Evolutionary conservation across 2,113 vertebrate genomes (phyloP), one percentile per base, ranked within the genome.

Genomic region (Ahaetulla prasina): DNA sequence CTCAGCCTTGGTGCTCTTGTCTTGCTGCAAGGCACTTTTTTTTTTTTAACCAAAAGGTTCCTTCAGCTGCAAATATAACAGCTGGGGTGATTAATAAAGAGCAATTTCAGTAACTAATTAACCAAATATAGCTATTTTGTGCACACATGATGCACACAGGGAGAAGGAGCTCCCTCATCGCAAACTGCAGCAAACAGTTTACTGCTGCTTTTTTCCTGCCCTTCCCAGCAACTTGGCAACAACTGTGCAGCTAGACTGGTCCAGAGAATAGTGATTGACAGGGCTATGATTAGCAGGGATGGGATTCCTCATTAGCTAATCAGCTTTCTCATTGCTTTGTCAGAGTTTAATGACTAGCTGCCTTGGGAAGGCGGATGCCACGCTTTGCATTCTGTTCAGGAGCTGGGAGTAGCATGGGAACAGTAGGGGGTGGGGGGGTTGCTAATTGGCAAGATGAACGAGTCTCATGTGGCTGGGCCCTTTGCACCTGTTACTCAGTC

Each of bases 241-340:
- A 47, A 39, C 20, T 89, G 91, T 47, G 11, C 74, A 27, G 74
- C 30, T 10, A 16, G 88, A 53, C 43, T 50, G 74, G 88, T 43
- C 92, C 74, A 14, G 27, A n/a, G 25, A 80, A 55, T 54, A 45
- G 43, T 92, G 92, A 89, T 20, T 89, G 92, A 89, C 88, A 89
- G 74, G 45, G 53, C 74, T 35, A 30, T 63, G 74, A 92, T 92
- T 92, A 92, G 52, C 53, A 49, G 74, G 88, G 92, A 92, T 49
- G 91, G 91, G 88, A 80, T 88, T 23, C 88, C 53, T 89, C 74
- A 89, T 85, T 89, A 89, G 74, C 92, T 92, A 92, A 92, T 92
- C 88, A 89, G 89, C 85, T 91, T 80, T 80, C 88, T 27, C 57
- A 30, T 27, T 49, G 84, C 89, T 88, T 88, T 93, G 90, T 91